phyloP scores from a whole-genome alignment of 2,888 invertebrate genomes.

The Linnaemya tessellans region DNA sequence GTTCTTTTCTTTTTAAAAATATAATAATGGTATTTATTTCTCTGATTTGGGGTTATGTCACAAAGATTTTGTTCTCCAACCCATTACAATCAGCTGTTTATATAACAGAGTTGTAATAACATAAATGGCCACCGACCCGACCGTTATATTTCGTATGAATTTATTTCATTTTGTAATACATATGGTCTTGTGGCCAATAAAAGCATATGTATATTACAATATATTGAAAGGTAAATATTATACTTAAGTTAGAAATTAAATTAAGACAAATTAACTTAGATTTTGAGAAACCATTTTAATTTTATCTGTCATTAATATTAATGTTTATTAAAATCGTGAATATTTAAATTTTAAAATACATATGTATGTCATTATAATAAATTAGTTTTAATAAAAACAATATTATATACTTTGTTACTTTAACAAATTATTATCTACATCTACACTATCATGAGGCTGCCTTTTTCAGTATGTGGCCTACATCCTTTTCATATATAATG shows the following conservation, averaged over 20 bases:
- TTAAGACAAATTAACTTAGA: too few species aligned
- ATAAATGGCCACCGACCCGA: background rate
- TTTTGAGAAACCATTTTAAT: too few species aligned
- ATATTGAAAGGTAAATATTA: too few species aligned
- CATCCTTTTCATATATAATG: too few species aligned
- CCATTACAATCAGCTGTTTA: background rate
- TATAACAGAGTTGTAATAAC: background rate
- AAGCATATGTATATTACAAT: too few species aligned
- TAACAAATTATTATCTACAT: background rate
- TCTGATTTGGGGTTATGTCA: constrained; percentile 47
- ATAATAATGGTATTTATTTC: background rate
- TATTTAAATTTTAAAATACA: constrained; percentile 8
- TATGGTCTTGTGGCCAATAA: too few species aligned
- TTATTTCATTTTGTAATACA: too few species aligned
- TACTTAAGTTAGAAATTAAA: too few species aligned
- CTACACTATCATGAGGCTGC: background rate
- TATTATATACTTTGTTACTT: background rate
- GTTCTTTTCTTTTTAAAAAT: background rate
- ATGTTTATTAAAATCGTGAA: constrained; percentile 7
- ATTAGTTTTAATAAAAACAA: constrained; percentile 7
- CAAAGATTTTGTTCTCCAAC: background rate
- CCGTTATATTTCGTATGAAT: background rate
- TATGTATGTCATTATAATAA: background rate
- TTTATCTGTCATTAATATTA: background rate
- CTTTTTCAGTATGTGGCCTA: too few species aligned